Evolutionary conservation across 2,113 vertebrate genomes (phyloP).

Genomic region (Rafetus swinhoei): DNA sequence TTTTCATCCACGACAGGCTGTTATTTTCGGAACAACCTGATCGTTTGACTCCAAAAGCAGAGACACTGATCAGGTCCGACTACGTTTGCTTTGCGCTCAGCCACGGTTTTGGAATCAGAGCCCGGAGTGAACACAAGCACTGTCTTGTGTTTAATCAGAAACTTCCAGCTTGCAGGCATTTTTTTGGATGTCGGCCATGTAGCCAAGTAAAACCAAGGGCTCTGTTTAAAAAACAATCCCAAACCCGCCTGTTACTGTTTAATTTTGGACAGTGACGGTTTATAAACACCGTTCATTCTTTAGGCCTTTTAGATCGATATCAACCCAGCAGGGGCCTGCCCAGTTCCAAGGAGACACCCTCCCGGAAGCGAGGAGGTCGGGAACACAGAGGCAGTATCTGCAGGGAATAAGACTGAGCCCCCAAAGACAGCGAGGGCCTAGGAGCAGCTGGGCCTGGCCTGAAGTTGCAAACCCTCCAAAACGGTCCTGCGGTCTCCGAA

Average conservation of each 20-base stretch:
- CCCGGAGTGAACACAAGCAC: not conserved
- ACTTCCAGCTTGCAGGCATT: not conserved
- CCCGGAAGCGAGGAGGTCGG: not conserved
- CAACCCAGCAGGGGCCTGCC: not conserved
- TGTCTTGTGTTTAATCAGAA: not conserved
- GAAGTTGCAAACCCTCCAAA: not conserved
- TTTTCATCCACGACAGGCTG: not conserved
- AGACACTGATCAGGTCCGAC: not conserved
- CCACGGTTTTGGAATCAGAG: not conserved
- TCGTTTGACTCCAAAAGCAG: not conserved
- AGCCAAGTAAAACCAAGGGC: not conserved
- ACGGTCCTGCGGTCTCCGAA: not conserved
- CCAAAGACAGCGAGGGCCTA: not conserved
- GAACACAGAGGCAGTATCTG: not conserved
- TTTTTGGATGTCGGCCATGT: no score
- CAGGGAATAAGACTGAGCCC: not conserved
- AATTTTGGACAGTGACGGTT: not conserved
- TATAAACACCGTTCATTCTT: not conserved
- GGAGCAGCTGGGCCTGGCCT: not conserved
- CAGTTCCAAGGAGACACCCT: not conserved
- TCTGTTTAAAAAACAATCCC: not conserved
- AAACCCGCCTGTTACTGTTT: not conserved
- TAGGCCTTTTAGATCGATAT: not conserved
- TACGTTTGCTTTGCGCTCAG: not conserved
- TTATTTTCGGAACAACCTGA: not conserved